Evolutionary conservation across 2,797 vertebrate genomes (phyloP).

Genomic region (Gobionotothen gibberifrons): DNA sequence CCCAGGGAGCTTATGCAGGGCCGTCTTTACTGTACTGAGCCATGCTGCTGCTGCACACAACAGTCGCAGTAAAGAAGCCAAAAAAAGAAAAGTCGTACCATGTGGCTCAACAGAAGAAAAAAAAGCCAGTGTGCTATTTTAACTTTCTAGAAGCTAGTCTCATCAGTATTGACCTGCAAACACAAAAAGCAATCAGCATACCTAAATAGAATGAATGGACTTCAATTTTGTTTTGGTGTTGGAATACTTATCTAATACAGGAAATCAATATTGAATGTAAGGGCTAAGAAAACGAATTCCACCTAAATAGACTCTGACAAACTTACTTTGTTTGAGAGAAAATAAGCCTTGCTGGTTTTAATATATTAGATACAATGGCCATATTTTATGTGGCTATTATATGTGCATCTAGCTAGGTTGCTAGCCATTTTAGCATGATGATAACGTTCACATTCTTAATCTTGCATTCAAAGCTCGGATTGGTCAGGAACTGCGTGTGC

Average conservation of each 20-base stretch:
- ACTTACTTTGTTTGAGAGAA: constrained; percentile 27
- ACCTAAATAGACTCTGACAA: constrained; percentile 47
- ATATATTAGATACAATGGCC: constrained; percentile 10
- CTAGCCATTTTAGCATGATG: not conserved
- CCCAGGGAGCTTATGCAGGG: constrained; percentile 57
- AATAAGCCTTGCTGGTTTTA: constrained; percentile 32
- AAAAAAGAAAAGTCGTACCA: constrained; percentile 41
- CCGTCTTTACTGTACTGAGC: constrained; percentile 58
- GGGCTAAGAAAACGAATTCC: constrained; percentile 53
- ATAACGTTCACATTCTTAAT: not conserved
- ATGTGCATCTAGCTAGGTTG: not conserved
- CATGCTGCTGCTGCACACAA: constrained; percentile 59
- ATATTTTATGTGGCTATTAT: not conserved
- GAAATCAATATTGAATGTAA: constrained; percentile 56
- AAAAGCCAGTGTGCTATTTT: constrained; percentile 45
- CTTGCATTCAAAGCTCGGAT: not conserved
- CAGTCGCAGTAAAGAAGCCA: constrained; percentile 48
- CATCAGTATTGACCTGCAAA: constrained; percentile 55
- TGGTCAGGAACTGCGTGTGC: not conserved
- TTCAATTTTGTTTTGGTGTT: constrained; percentile 48
- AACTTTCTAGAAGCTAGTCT: constrained; percentile 33
- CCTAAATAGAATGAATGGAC: constrained; percentile 47
- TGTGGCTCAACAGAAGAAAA: constrained; percentile 27
- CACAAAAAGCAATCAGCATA: constrained; percentile 56
- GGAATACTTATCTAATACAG: constrained; percentile 27